Conservation (phyloP, 2,888 invertebrate genomes). For the Amiota communis region DNA sequence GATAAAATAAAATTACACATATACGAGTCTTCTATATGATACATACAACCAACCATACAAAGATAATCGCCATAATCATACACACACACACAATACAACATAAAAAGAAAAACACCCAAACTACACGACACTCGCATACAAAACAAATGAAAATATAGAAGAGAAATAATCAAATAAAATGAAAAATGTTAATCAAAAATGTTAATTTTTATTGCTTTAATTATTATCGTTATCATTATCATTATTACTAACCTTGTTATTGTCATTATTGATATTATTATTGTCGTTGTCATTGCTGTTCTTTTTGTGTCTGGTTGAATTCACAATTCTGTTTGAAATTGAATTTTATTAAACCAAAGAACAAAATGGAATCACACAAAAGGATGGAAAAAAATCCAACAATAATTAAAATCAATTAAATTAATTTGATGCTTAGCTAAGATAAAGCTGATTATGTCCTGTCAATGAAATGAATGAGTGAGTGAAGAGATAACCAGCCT, state of each 20-base stretch:
- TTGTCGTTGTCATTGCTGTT: not conserved
- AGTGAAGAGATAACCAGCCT: no score
- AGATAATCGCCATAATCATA: not conserved
- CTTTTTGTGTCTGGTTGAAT: not conserved
- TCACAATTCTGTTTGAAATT: not conserved
- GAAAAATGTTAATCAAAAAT: constrained; percentile 64
- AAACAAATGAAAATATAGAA: constrained; percentile 36
- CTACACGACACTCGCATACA: constrained; percentile 16
- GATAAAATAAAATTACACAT: no score
- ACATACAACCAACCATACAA: not conserved
- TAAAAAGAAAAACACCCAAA: constrained; percentile 34
- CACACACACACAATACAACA: not conserved
- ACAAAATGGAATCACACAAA: no score
- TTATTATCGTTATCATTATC: not conserved
- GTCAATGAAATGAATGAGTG: not conserved
- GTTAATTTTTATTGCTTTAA: constrained; percentile 37
- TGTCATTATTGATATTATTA: not conserved
- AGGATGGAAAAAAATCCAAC: not conserved
- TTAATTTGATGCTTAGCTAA: constrained; percentile 12
- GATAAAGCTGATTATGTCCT: constrained; percentile 12
- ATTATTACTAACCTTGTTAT: no score
- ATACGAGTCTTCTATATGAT: no score
- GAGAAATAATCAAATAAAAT: constrained; percentile 66
- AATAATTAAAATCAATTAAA: constrained; percentile 39
- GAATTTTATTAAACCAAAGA: not conserved